These are phyloP conservation scores for Leptobrachium leishanense DNA, from an alignment of 2,113 vertebrate species.

Conservation along the genomic window DNA sequence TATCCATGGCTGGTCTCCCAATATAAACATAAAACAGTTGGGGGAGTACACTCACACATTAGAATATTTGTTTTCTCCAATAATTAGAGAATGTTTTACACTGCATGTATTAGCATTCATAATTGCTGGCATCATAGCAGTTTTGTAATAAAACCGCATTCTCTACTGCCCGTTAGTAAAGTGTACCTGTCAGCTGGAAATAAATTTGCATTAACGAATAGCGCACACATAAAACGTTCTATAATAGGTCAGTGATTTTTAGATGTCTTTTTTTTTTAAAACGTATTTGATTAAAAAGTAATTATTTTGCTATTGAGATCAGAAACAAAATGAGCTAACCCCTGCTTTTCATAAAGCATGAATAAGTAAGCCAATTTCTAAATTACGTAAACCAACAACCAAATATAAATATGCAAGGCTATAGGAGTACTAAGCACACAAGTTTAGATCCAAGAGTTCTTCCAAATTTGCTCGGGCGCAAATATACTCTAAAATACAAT, in stretches of 20 bases:
- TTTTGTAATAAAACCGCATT: not conserved
- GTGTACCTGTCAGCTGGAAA: not conserved
- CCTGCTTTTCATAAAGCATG: too few relatives aligned
- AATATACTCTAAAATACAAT: too few relatives aligned
- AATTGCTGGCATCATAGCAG: not conserved
- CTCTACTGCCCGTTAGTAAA: not conserved
- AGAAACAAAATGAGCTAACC: too few relatives aligned
- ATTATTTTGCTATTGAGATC: too few relatives aligned
- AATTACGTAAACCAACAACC: too few relatives aligned
- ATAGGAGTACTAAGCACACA: too few relatives aligned
- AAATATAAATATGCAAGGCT: too few relatives aligned
- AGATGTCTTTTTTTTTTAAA: not conserved
- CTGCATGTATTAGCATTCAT: not conserved
- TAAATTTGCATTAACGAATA: not conserved
- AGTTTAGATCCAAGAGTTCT: too few relatives aligned
- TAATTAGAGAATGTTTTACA: not conserved
- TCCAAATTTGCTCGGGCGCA: too few relatives aligned
- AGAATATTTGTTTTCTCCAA: not conserved
- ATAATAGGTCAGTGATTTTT: not conserved
- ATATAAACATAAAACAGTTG: not conserved
- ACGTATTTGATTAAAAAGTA: too few relatives aligned
- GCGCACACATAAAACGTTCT: not conserved
- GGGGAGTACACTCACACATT: not conserved
- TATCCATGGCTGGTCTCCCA: too few relatives aligned
- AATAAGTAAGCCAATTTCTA: too few relatives aligned